phyloP scores from a whole-genome alignment of 2,113 vertebrate species.

The Cyprinodon brontotheroides region DNA sequence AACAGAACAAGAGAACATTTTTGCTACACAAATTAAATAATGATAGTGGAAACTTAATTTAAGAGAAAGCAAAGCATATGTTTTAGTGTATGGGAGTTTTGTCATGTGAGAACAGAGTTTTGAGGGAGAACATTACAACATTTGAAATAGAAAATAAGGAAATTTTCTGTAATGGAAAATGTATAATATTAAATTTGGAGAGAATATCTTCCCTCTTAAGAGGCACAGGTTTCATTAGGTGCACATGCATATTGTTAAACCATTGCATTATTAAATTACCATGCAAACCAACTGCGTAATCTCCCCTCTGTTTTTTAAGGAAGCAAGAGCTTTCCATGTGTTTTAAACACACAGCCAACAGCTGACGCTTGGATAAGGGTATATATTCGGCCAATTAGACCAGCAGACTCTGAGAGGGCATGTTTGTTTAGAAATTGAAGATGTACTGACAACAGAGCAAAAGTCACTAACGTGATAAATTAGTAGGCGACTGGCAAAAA shows the following conservation, averaged over 20 bases:
- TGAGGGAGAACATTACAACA: neutral
- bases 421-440: neutral
- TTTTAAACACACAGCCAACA: slow-evolving; percentile 1
- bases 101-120: neutral
- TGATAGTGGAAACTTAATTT: neutral
- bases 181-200: neutral
- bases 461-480: neutral
- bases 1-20: neutral
- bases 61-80: neutral
- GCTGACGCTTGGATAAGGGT: neutral
- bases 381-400: neutral
- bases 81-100: neutral
- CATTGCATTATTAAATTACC: neutral
- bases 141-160: neutral
- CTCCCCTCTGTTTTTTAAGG: neutral
- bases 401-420: neutral
- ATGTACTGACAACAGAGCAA: neutral
- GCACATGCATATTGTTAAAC: neutral
- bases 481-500: neutral
- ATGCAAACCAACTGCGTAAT: neutral
- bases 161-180: neutral
- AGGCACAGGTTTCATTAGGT: neutral
- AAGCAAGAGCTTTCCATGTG: neutral
- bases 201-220: neutral
- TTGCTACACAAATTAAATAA: neutral